A percentile compares a stretch with the other conserved stretches of the same genome.
Conservation (phyloP, 2,797 vertebrate genomes). For the Eptatretus atami region DNA sequence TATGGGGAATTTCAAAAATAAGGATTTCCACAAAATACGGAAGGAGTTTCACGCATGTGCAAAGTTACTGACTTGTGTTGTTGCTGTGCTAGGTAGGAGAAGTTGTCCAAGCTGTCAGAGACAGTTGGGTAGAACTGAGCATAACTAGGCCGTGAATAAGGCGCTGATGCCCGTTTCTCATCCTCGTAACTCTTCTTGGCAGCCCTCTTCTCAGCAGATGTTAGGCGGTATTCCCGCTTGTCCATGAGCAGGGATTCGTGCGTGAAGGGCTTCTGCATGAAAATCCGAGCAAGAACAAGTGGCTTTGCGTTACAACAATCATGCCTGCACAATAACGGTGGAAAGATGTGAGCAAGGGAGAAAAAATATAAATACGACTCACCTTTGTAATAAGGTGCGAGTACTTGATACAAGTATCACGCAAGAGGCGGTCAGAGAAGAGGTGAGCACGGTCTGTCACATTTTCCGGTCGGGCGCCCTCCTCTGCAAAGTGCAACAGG, state of each 20-base stretch:
- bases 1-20: too few species aligned
- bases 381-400: conserved; percentile 93
- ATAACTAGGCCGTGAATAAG: conserved; percentile 71
- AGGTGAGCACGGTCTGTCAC: conserved; percentile 14
- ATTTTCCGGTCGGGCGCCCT: conserved; percentile 31
- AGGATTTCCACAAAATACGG: too few species aligned
- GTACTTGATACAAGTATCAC: conserved; percentile 39
- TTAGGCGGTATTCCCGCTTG: conserved; percentile 81
- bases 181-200: conserved; percentile 96
- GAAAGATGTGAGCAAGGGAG: neutral
- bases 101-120: conserved; percentile 49
- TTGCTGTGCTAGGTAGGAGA: conserved; percentile 63
- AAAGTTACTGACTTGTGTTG: neutral
- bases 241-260: conserved; percentile 84
- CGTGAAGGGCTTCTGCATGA: conserved; percentile 51
- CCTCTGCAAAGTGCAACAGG: conserved; percentile 80
- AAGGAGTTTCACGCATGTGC: too few species aligned
- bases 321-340: neutral
- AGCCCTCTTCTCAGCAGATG: conserved; percentile 89
- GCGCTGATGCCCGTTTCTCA: conserved; percentile 76
- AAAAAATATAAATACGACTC: conserved; percentile 5
- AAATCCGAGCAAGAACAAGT: neutral
- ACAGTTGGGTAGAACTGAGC: conserved; percentile 81
- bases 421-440: conserved; percentile 36
- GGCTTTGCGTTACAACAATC: neutral